phyloP scores from a whole-genome alignment of 2,888 invertebrate genomes.

The Melanchra persicariae region DNA sequence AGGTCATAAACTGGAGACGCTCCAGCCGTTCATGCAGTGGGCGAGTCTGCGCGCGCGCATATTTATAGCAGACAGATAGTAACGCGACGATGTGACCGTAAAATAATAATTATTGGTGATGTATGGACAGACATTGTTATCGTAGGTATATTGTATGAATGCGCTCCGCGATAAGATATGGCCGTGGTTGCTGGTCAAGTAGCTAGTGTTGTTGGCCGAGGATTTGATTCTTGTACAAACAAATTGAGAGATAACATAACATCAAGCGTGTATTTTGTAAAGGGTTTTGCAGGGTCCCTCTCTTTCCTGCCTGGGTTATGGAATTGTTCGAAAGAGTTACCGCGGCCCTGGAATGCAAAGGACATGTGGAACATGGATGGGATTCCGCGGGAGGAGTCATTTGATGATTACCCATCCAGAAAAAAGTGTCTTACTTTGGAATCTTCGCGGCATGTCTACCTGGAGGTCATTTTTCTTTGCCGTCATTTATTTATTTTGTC shows the following conservation, averaged over 20 bases:
- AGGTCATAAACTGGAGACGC: slow-evolving; percentile 59
- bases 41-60: slow-evolving; percentile 61
- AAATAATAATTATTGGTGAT: slow-evolving; percentile 41
- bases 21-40: slow-evolving; percentile 50
- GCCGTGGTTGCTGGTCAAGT: background rate
- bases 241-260: background rate
- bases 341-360: no score
- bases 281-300: no score
- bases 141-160: slow-evolving; percentile 19
- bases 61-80: slow-evolving; percentile 63
- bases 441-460: no score
- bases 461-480: no score
- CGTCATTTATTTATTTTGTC: no score
- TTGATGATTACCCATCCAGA: no score
- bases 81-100: slow-evolving; percentile 50
- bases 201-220: background rate
- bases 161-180: slow-evolving; percentile 33
- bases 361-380: no score
- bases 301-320: no score
- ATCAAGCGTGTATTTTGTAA: no score
- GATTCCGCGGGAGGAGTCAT: no score
- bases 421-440: no score
- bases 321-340: no score
- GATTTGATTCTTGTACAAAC: background rate
- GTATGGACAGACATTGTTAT: slow-evolving; percentile 24